Base-by-base conservation (phyloP, 2,888 invertebrate species). In the Drosophila quinaria region DNA sequence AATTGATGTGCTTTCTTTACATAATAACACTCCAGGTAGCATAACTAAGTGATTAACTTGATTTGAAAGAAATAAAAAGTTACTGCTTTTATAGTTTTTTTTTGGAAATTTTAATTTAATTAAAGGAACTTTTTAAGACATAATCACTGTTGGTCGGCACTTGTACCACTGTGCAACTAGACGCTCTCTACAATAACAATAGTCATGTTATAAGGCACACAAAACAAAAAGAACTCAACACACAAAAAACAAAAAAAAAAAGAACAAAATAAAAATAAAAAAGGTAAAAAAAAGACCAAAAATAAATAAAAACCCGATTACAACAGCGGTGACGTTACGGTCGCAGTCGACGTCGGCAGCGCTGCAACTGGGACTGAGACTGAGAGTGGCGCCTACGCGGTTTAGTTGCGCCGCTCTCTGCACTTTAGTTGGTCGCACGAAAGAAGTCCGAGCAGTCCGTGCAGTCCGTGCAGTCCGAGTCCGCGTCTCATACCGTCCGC, bases 401-500 rank as follows among this genome's bases (percentile, higher is more conserved):
- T 75, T 54, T 64, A 61, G 67, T 68, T 60, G 82, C 42, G 80
- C 1, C 17, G 58, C 39, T 41, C 74, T 73, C 69, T 65, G 72
- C 61, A 52, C 42, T 75, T 80, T 61, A 80, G 80, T 80, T 80
- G 70, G 50, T 59, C 50, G 76, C 70, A 76, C 80, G 77, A 74
- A 75, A 75, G 58, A 78, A 75, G 69, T 78, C 56, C 69, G 69
- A 63, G 74, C 74, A 59, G 74, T 78, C 73, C 66, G 78, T 11
- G 22, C 13, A 72, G 56, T 76, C 50, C 59, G 77, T 17, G 35
- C 73, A 59, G 74, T 78, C 71, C 64, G 77, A 71, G 55, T 76
- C 54, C 59, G 76, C 15, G 33, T 56, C 19, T 33, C 52, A 70
- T 63, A 59, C 50, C 51, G 72, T 62, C 41, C 39, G 54, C 19